Base-by-base conservation (phyloP, 2,113 vertebrate genomes). In the Columba janthina region DNA sequence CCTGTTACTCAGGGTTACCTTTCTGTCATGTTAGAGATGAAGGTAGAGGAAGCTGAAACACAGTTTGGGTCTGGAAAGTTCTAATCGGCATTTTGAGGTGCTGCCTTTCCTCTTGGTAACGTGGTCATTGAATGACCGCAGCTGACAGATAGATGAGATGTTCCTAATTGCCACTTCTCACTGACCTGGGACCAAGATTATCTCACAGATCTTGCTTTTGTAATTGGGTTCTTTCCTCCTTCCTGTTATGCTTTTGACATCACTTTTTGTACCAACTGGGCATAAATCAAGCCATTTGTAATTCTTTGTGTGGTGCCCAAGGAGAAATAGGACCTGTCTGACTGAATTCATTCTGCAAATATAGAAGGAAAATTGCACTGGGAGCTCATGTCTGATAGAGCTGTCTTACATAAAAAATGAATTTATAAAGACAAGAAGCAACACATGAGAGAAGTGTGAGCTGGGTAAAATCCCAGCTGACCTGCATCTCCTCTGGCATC, bases 1-100 rank as follows among this genome's bases (percentile, higher is more conserved):
- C 58, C 81, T 95, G 24, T 91, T 97, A 86, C 92, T 94, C 69
- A 24, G 19, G 76, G 26, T 64, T 66, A 85, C 75, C 57, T 80
- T 93, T 69, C 67, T 92, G 90, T 65, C 31, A 12, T 18, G 38
- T 60, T 75, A 81, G 53, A 72, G 54, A 12, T 46, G 69, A 73
- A 70, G 29, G 83, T 15, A 64, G 62, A 51, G 57, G 19, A 67
- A 36, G 17, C 85, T 69, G 72, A 81, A 88, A 56, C 24, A 32
- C 8, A 24, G 44, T 65, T 81, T 69, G 57, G 54, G 36, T 78
- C 65, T 87, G 58, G 51, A 36, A 83, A 73, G 61, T 72, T 58
- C 69, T 87, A 78, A 66, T 10, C 80, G 80, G 42, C 14, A 3
- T 94, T 91, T 58, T 3, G 2, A 73, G 46, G 64, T 88, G 56